phyloP scores from a whole-genome alignment of 2,113 vertebrate species.

The Marmota flaviventris region DNA sequence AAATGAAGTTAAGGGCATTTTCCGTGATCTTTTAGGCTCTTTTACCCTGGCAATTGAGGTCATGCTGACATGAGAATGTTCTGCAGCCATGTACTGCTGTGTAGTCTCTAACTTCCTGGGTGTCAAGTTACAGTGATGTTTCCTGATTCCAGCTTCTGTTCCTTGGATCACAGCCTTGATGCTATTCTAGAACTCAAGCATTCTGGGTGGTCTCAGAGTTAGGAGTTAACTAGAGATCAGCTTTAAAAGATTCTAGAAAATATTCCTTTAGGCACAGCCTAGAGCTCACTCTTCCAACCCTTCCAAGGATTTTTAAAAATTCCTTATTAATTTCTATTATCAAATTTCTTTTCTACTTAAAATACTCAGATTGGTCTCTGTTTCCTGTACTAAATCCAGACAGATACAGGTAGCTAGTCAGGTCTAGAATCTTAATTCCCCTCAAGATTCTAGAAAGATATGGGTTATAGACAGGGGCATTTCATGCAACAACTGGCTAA shows the following conservation, averaged over 20 bases:
- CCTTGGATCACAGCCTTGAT: neutral
- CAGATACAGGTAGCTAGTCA: neutral
- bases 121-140: neutral
- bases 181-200: neutral
- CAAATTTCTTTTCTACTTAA: neutral
- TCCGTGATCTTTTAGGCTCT: neutral
- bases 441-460: slow-evolving; percentile 47
- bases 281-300: neutral
- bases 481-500: slow-evolving; percentile 1
- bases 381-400: slow-evolving; percentile 10
- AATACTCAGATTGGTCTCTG: neutral
- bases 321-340: neutral
- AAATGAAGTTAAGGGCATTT: neutral
- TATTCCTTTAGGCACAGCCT: neutral
- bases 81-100: neutral
- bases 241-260: slow-evolving; percentile 10
- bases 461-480: neutral
- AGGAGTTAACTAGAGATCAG: neutral
- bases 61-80: neutral
- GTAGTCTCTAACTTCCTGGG: neutral
- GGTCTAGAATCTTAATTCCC: neutral
- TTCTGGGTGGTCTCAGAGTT: neutral
- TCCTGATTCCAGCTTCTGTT: neutral
- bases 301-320: neutral
- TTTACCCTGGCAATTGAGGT: neutral